Evolutionary conservation across 2,888 invertebrate species (phyloP), one percentile per base, ranked within the genome.

Genomic region (Caenorhabditis virilis): DNA sequence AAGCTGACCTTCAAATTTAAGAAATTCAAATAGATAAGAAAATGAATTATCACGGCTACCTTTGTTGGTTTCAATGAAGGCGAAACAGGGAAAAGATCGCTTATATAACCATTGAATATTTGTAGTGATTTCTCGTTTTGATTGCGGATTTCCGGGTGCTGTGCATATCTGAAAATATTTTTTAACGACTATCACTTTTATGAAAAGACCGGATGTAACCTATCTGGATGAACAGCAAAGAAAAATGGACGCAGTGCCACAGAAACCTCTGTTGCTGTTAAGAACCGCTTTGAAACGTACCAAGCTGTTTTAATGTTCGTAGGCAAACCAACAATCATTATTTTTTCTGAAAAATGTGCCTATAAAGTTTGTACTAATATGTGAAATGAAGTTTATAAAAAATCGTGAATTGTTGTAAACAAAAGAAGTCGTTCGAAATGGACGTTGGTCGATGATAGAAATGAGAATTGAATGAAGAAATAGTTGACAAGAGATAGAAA

Each of bases 191-290:
- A n/a, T n/a, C n/a, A n/a, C n/a, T n/a, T n/a, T n/a, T n/a, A n/a
- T n/a, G n/a, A n/a, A n/a, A n/a, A n/a, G n/a, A n/a, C n/a, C n/a
- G n/a, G n/a, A n/a, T n/a, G n/a, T n/a, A 7, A 61, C 66, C 85
- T 74, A 68, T 86, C 86, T 15, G 86, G 86, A 79, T 86, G 86
- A 15, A 86, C 86, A 46, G 81, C 80, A 60, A 85, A 85, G 69
- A 84, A 84, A 69, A 86, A 86, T 9, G 86, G 86, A 20, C 85
- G 72, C 16, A 86, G 78, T 2, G 85, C 86, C 33, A 82, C 79
- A 13, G 66, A 58, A 41, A 61, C 60, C 23, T 66, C 66, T 39
- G 53, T 63, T 13, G 48, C 51, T 36, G 59, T 59, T 18, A 63
- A 38, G 16, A 20, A 54, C n/a, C 68, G 49, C 20, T 56, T 65